Evolutionary conservation across 2,113 vertebrate genomes (phyloP), one percentile per base, ranked within the genome.

Genomic region (Cryptotis parvus): DNA sequence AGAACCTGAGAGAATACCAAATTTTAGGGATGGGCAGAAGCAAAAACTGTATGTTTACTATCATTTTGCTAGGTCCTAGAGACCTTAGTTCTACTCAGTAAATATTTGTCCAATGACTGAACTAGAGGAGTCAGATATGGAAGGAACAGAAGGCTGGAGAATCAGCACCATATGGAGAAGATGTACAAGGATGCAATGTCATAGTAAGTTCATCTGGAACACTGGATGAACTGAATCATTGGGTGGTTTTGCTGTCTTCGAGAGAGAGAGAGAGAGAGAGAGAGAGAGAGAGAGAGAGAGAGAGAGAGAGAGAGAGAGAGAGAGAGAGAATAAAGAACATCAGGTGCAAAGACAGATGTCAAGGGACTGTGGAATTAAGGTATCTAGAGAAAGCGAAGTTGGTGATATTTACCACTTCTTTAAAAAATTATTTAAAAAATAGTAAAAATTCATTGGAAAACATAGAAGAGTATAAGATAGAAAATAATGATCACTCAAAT

Each of bases 41-140:
- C 14, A 74, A 65, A 91, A 70, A 6, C 45, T n/a, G 15, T 52
- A 12, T 43, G 16, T 77, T 84, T 33, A 9, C 10, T 90, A 0
- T 49, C 22, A 83, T 37, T 86, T 80, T 82, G 9, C 76, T 66
- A 70, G 37, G 4, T 6, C 49, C 39, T 24, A 35, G 27, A 20
- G n/a, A 3, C 55, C 16, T 24, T 78, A 52, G 70, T 4, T 49
- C 45, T 49, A n/a, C 58, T 80, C 39, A 73, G n/a, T 82, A 68
- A 87, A 22, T 55, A 84, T 87, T 69, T 80, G 24, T 75, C 45
- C 82, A 72, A 29, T 33, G 33, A 94, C 20, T 61, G 31, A 75
- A 77, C 4, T 9, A 72, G 68, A 65, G 18, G 37, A 80, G 31
- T 75, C 22, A 39, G n/a, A n/a, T 31, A 10, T 55, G 16, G 27